Base-by-base conservation (phyloP, 2,888 invertebrate genomes). In the Priocnemis perturbator region DNA sequence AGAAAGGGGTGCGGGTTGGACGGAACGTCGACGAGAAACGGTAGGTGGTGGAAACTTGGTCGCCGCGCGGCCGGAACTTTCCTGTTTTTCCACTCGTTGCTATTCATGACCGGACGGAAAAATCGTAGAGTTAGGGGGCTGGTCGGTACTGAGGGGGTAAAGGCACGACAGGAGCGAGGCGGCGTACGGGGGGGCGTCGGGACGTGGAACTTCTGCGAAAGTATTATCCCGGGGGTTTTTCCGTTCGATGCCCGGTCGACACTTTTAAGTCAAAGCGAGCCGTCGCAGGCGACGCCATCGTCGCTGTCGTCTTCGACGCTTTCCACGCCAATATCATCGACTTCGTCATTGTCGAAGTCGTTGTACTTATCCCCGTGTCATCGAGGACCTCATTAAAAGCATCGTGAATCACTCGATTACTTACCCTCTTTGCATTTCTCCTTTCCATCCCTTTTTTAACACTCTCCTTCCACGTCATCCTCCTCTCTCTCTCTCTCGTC, bases 71-170 rank as follows among this genome's bases (percentile, higher is more conserved):
- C 61, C 61, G 62, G 64, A 85, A 85, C 77, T 84, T 85, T 83
- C 78, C 74, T 81, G 81, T 84, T 84, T 85, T 84, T 82, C 82
- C 80, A 79, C 81, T 84, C 82, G 83, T 85, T 85, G 85, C 82
- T 85, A 85, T 85, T 85, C 85, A 85, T 85, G 84, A 79, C 79
- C 72, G 76, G 76, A 72, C 79, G 75, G 79, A 80, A 84, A 85
- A 85, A 84, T 85, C 79, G 83, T 78, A 71, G 79, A 75, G 74
- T 69, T 67, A 53, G 72, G 64, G 59, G 65, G 69, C 60, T 64
- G 73, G 69, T 68, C 75, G 57, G 76, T 53, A 66, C 57, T 59
- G 58, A 17, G 52, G 56, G 23, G 23, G 21, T 48, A 21, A 21
- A 37, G 56, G 48, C 3, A 58, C 50, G 57, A 62, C 52, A 20